Evolutionary conservation across 1,140 invertebrate species (phyloP), one percentile per base, ranked within the genome.

Genomic region (Formica exsecta): DNA sequence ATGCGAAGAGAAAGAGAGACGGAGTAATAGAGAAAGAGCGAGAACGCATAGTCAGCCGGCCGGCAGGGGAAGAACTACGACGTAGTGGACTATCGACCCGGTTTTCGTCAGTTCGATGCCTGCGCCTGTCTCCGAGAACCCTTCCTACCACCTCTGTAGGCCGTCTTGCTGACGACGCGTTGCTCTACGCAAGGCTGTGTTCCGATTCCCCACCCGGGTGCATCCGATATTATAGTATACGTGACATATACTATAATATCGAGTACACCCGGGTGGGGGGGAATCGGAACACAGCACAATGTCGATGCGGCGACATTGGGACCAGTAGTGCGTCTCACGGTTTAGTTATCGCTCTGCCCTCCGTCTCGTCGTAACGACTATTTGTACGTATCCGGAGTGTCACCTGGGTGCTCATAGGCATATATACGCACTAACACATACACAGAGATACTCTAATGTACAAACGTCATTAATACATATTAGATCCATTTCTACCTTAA

Each of bases 71-170:
- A 90, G 88, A 92, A 87, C 22, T 22, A 22, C 93, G 93, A 88
- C 91, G 93, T 93, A 94, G 94, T 94, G 93, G 94, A 95, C 92
- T 95, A 95, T 95, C 94, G 94, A 95, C 93, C 94, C 91, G 85
- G 87, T 41, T 22, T 83, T 83, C 32, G 19, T 85, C 59, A 64
- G 84, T 84, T 51, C 70, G 66, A 89, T 91, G 93, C 93, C 91
- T 93, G 93, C 94, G 93, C 92, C 32, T 74, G 68, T 11, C 25
- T 61, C 44, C 83, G 64, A 87, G 85, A 85, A 89, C 68, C 91
- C 93, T 92, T 92, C 91, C 91, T 92, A 91, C 89, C 87, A 90
- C 90, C 91, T 91, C 92, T 85, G 89, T 70, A 65, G 87, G 89
- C 89, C 92, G 93, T 93, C 93, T 94, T 93, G 91, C 94, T 93